Evolutionary conservation across 35 echinoderm and acorn worm genomes (phyloP).

Genomic region (Holothuria glaberrima): DNA sequence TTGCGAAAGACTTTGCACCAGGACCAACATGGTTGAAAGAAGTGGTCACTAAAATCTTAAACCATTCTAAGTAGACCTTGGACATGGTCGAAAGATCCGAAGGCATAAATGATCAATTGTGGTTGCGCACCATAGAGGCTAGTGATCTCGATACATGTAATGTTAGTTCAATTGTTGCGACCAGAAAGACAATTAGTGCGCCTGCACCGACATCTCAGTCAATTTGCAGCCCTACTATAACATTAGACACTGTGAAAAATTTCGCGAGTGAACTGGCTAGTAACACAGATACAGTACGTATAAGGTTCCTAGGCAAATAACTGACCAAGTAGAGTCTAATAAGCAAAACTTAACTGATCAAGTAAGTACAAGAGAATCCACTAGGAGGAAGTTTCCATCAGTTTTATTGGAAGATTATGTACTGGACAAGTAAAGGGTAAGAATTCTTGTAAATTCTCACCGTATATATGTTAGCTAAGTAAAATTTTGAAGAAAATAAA

Average conservation of each 20-base stretch:
- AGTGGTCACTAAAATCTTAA: conserved; percentile 27
- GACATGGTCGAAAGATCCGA: conserved; percentile 62
- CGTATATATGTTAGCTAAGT: too few relatives aligned
- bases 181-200: not conserved
- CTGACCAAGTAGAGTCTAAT: not conserved
- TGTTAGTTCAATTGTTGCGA: not conserved
- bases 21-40: conserved; percentile 58
- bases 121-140: not conserved
- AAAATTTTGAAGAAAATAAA: not conserved
- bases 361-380: conserved; percentile 18
- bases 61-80: conserved; percentile 12
- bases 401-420: conserved; percentile 56
- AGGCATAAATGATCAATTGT: conserved; percentile 64
- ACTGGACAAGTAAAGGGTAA: conserved; percentile 31
- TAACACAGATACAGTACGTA: not conserved
- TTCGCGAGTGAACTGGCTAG: not conserved
- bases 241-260: not conserved
- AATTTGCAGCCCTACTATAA: not conserved
- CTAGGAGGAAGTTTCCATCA: conserved; percentile 41
- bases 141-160: not conserved
- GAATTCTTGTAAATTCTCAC: too few relatives aligned
- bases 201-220: not conserved
- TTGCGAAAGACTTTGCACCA: too few relatives aligned
- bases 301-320: not conserved
- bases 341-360: conserved; percentile 17